Evolutionary conservation across 2,113 vertebrate genomes (phyloP).

Genomic region (Ciconia stormi): DNA sequence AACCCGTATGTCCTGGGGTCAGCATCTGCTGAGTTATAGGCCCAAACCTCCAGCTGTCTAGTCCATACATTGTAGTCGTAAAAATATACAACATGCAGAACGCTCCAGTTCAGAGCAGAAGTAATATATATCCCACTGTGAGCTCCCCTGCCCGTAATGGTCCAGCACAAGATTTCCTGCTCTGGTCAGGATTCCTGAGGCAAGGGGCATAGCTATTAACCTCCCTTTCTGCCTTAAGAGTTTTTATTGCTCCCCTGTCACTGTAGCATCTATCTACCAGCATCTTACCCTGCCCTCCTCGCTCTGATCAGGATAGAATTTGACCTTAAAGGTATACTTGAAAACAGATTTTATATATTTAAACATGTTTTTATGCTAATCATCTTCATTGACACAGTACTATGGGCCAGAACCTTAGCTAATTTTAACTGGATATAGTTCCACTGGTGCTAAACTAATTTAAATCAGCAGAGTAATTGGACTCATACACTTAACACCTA

Average conservation of each 20-base stretch:
- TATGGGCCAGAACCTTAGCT: neutral
- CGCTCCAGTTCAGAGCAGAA: neutral
- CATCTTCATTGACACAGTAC: neutral
- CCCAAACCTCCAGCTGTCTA: neutral
- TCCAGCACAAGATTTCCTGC: constrained; percentile 3
- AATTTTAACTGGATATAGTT: constrained; percentile 15
- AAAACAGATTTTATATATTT: neutral
- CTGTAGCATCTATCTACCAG: neutral
- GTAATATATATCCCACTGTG: neutral
- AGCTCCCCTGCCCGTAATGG: neutral
- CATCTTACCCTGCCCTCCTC: neutral
- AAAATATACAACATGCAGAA: neutral
- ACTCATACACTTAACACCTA: neutral
- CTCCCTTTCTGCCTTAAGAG: neutral
- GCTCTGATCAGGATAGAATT: neutral
- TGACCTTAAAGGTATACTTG: neutral
- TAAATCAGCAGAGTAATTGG: constrained; percentile 31
- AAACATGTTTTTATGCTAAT: neutral
- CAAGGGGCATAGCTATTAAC: neutral
- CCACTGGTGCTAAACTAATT: constrained; percentile 22
- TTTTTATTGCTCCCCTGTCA: neutral
- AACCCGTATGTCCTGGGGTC: neutral
- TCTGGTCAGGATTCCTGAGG: neutral
- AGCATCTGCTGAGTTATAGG: neutral
- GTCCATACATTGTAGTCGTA: neutral